Percentiles rank a stretch among this genome's conserved stretches.
These are phyloP conservation scores for Megalops atlanticus DNA, from an alignment of 2,113 vertebrate species.

Conservation along the genomic window DNA sequence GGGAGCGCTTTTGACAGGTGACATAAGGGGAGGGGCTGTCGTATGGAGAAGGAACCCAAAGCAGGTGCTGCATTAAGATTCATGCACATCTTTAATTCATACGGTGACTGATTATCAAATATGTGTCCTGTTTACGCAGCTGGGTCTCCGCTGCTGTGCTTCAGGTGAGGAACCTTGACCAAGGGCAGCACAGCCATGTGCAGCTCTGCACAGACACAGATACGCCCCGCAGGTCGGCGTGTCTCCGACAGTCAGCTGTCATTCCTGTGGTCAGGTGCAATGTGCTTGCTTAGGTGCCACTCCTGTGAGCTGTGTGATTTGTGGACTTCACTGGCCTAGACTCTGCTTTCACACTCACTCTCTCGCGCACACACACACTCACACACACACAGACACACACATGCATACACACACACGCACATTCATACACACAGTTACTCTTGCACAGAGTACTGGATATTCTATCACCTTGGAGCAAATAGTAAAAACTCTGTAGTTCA, in stretches of 20 bases:
- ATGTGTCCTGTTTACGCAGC: constrained; percentile 17
- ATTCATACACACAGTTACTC: background rate
- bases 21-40: constrained; percentile 12
- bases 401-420: background rate
- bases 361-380: background rate
- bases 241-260: too few relatives aligned
- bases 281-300: background rate
- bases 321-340: too few relatives aligned
- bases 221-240: background rate
- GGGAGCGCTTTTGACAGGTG: background rate
- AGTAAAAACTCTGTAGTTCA: background rate
- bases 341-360: background rate
- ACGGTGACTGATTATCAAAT: constrained; percentile 14
- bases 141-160: background rate
- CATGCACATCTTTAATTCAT: constrained; percentile 22
- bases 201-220: background rate
- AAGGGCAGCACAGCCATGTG: background rate
- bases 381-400: background rate
- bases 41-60: constrained; percentile 1
- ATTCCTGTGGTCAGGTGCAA: background rate
- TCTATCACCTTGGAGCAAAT: background rate
- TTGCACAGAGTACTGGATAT: background rate
- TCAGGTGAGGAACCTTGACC: background rate
- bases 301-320: too few relatives aligned
- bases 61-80: background rate